phyloP scores from a whole-genome alignment of 2,888 invertebrate genomes.

The Yponomeuta plumbellus region DNA sequence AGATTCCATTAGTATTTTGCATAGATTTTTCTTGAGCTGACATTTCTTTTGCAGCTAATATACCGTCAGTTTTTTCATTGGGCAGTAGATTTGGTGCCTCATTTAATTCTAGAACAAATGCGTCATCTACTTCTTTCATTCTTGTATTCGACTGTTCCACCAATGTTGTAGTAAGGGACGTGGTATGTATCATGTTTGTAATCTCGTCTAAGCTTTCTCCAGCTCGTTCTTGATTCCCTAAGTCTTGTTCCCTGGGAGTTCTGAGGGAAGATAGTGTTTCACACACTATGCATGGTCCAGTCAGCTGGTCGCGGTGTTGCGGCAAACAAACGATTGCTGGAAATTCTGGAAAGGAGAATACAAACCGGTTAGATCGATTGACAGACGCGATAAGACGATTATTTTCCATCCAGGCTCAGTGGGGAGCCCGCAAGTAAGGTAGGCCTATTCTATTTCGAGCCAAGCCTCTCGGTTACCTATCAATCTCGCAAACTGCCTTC shows the following conservation, averaged over 20 bases:
- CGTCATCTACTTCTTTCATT: neutral
- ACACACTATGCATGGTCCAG: constrained; percentile 39
- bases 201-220: no score
- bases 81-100: neutral
- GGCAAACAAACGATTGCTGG: constrained; percentile 8
- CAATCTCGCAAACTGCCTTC: neutral
- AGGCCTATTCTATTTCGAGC: neutral
- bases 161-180: no score
- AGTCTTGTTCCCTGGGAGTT: neutral
- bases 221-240: neutral
- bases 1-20: no score
- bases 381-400: no score
- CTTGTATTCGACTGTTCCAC: no score
- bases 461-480: no score
- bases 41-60: neutral
- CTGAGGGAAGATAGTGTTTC: constrained; percentile 10
- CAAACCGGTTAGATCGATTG: neutral
- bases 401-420: neutral
- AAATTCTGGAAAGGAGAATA: constrained; percentile 15
- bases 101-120: neutral
- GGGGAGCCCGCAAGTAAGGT: neutral
- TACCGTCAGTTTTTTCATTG: neutral
- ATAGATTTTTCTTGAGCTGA: neutral
- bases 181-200: no score
- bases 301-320: constrained; percentile 38